Conservation (phyloP, 30 jellyfish, hydroid and myxozoan species). For the Aurelia aurita region DNA sequence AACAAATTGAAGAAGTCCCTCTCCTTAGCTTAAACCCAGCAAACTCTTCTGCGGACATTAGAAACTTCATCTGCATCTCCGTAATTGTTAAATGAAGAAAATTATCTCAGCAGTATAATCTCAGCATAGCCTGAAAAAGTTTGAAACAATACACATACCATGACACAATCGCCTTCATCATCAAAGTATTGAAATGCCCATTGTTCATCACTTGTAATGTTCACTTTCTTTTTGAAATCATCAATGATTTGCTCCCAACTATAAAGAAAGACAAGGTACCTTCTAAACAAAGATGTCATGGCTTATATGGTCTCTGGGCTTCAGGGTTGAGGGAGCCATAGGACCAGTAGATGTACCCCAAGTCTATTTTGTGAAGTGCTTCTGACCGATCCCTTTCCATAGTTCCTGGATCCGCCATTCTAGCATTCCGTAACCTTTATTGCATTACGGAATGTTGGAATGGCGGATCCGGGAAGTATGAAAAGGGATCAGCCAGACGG, state of each 20-base stretch:
- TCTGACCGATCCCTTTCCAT: too few relatives aligned
- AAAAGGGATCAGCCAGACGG: too few relatives aligned
- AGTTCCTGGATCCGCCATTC: too few relatives aligned
- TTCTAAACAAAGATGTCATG: not conserved
- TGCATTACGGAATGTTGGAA: too few relatives aligned
- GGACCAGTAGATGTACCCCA: too few relatives aligned
- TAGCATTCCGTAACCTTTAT: too few relatives aligned
- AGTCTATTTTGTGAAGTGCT: too few relatives aligned
- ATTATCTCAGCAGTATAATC: not conserved
- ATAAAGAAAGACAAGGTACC: not conserved
- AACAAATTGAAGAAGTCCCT: too few relatives aligned
- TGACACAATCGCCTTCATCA: slow-evolving; percentile 77
- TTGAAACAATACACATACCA: slow-evolving; percentile 40
- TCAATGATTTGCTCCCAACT: slow-evolving; percentile 63
- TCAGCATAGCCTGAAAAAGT: not conserved
- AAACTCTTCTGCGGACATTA: too few relatives aligned
- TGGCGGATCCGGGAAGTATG: too few relatives aligned
- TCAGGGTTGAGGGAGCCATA: too few relatives aligned
- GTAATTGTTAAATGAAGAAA: not conserved
- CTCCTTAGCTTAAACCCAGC: too few relatives aligned
- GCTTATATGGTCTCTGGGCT: not conserved
- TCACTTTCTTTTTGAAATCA: slow-evolving; percentile 26
- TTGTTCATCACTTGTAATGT: slow-evolving; percentile 34
- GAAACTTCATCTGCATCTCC: not conserved
- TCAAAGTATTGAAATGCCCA: slow-evolving; percentile 82